Evolutionary conservation across 2,797 vertebrate species (phyloP).

Genomic region (Halcyon leucocephala): DNA sequence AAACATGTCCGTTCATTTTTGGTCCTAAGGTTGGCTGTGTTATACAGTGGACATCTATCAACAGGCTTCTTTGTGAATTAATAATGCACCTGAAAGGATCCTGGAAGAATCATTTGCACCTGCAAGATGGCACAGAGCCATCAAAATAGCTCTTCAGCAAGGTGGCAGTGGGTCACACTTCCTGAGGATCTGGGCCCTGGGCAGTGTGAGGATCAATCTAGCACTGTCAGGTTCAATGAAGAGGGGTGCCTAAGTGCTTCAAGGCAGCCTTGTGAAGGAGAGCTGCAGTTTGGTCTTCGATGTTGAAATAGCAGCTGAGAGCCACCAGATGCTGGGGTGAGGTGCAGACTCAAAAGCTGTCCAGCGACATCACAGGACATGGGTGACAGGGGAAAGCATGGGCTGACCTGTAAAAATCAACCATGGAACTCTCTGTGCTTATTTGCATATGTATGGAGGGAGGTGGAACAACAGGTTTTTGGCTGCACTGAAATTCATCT

Average conservation of each 20-base stretch:
- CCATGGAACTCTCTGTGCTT: neutral
- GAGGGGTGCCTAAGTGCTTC: neutral
- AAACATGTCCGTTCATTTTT: neutral
- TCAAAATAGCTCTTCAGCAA: neutral
- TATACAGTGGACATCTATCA: neutral
- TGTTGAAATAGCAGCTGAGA: neutral
- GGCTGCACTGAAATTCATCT: conserved; percentile 22
- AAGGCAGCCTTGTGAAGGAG: neutral
- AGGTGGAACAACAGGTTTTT: conserved; percentile 52
- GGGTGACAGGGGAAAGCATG: neutral
- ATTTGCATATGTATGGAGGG: neutral
- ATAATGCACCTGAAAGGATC: neutral
- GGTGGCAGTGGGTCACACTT: neutral
- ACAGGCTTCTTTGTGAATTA: neutral
- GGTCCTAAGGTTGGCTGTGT: neutral
- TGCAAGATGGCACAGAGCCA: neutral
- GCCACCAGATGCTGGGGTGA: fast-evolving
- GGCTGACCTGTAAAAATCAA: neutral
- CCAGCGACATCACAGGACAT: fast-evolving
- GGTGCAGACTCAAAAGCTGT: neutral
- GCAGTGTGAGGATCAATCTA: fast-evolving
- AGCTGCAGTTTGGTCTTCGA: neutral
- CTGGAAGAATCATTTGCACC: neutral
- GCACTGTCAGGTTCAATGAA: neutral
- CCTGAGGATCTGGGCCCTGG: neutral